A percentile compares a stretch with the other conserved stretches of the same genome.
phyloP scores from a whole-genome alignment of 2,113 vertebrate species.

The Daboia siamensis region DNA sequence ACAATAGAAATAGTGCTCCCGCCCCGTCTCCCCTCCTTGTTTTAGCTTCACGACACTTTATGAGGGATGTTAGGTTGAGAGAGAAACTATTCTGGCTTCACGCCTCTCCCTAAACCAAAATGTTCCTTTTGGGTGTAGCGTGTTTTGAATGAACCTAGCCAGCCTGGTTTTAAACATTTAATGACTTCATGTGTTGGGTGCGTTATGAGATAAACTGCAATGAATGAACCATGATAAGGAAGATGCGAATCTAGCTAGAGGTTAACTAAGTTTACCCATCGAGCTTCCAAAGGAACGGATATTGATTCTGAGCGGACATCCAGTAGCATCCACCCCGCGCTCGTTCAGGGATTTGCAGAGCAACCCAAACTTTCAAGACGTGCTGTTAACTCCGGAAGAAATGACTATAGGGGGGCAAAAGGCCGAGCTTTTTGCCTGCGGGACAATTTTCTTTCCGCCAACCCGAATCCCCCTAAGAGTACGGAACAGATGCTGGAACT shows the following conservation, averaged over 20 bases:
- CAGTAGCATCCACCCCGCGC: not conserved
- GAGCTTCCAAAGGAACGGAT: not conserved
- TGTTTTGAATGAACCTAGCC: not conserved
- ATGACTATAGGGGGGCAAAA: not conserved
- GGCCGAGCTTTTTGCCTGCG: not conserved
- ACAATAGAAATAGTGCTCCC: not conserved
- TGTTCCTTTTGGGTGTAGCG: not conserved
- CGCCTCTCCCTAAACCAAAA: not conserved
- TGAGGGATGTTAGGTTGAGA: not conserved
- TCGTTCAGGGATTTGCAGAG: not conserved
- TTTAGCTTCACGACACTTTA: not conserved
- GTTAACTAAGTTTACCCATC: not conserved
- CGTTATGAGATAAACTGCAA: not conserved
- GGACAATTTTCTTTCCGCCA: not conserved
- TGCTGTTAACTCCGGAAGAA: not conserved
- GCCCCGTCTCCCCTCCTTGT: accelerated
- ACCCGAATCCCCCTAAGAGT: not conserved
- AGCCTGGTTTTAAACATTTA: not conserved
- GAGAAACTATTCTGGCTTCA: not conserved
- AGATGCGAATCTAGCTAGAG: not conserved
- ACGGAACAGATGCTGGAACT: not conserved
- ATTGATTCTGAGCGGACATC: not conserved
- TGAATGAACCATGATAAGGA: not conserved
- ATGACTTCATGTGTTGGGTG: not conserved
- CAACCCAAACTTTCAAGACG: not conserved